Percentiles rank a stretch among this genome's conserved stretches.
Evolutionary conservation across 2,113 vertebrate species (phyloP).

Genomic region (Gobio gobio): DNA sequence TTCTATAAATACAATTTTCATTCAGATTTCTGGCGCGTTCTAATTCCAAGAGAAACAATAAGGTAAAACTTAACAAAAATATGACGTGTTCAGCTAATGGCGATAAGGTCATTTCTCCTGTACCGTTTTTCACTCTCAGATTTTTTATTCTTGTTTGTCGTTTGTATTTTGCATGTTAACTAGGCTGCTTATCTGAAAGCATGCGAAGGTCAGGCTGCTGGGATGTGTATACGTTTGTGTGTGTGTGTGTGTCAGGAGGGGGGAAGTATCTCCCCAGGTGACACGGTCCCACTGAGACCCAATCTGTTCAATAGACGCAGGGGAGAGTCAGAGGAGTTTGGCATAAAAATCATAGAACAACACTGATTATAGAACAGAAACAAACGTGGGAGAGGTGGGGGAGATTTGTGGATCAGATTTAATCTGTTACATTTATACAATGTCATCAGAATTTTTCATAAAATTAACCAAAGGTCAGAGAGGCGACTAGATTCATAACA

Average conservation of each 20-base stretch:
- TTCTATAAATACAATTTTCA: no score
- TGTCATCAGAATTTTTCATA: conserved; percentile 4
- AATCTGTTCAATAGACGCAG: conserved; percentile 80
- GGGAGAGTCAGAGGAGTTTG: conserved; percentile 53
- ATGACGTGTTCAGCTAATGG: not conserved
- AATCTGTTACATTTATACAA: conserved; percentile 7
- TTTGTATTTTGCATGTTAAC: not conserved
- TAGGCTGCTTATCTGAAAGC: conserved; percentile 22
- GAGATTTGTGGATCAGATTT: conserved; percentile 31
- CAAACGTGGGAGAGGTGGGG: not conserved
- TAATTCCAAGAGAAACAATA: not conserved
- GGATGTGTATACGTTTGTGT: conserved; percentile 42
- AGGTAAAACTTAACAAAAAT: not conserved
- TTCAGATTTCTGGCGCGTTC: not conserved
- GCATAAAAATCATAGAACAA: conserved; percentile 27
- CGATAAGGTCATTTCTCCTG: not conserved
- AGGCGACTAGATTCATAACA: not conserved
- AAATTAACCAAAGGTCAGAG: not conserved
- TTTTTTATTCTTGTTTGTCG: conserved; percentile 25
- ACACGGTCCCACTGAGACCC: conserved; percentile 80
- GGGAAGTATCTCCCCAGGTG: conserved; percentile 77
- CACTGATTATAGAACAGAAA: conserved; percentile 18
- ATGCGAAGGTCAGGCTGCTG: conserved; percentile 47
- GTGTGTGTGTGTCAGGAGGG: conserved; percentile 57
- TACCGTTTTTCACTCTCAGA: not conserved